These are phyloP conservation scores for Anoplopoma fimbria DNA, from an alignment of 2,113 vertebrate species.

Conservation along the genomic window DNA sequence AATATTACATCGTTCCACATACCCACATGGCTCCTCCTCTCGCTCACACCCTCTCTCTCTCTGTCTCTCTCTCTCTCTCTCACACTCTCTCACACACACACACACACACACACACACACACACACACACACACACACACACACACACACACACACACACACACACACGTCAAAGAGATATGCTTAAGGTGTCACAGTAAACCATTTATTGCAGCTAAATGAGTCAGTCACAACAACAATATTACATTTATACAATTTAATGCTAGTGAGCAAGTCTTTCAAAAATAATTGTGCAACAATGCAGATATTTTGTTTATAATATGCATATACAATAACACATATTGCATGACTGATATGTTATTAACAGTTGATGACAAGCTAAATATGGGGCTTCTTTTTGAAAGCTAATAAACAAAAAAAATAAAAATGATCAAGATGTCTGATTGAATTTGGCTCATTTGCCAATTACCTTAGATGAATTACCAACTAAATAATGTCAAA, in stretches of 20 bases:
- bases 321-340: neutral
- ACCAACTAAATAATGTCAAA: neutral
- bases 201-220: slow-evolving; percentile 40
- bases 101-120: no score
- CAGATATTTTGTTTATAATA: neutral
- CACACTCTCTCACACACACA: no score
- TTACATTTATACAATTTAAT: neutral
- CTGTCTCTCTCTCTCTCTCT: neutral
- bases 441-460: no score
- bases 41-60: neutral
- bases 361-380: neutral
- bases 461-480: neutral
- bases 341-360: neutral
- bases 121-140: no score
- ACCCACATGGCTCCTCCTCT: slow-evolving; percentile 61
- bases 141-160: neutral
- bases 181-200: slow-evolving; percentile 41
- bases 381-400: neutral
- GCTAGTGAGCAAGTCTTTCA: neutral
- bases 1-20: slow-evolving; percentile 83
- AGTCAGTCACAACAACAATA: slow-evolving; percentile 5
- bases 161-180: slow-evolving; percentile 31
- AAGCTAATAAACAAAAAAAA: no score
- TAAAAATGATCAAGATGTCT: no score
- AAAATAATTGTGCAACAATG: neutral